These are phyloP conservation scores for Drosophila pallidifrons DNA, from an alignment of 1,140 invertebrate species.

Conservation along the genomic window DNA sequence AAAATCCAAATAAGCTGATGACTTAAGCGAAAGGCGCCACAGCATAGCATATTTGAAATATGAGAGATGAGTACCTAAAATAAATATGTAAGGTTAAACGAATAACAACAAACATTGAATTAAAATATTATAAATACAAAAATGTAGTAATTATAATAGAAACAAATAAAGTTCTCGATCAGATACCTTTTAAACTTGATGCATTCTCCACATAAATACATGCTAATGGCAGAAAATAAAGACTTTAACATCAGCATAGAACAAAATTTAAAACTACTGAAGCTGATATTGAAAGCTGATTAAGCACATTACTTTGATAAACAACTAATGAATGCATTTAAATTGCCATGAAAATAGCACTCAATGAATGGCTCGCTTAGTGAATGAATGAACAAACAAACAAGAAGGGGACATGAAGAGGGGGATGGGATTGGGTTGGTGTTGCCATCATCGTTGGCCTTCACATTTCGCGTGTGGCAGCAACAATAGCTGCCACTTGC, in stretches of 20 bases:
- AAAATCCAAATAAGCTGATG: too few species aligned
- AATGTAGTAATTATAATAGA: too few species aligned
- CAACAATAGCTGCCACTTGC: slow-evolving; percentile 54
- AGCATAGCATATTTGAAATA: too few species aligned
- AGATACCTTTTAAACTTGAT: neutral
- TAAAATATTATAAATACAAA: too few species aligned
- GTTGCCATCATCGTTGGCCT: slow-evolving; percentile 58
- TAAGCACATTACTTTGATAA: slow-evolving; percentile 46
- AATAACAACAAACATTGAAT: too few species aligned
- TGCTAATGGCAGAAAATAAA: neutral
- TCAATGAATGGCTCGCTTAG: slow-evolving; percentile 42
- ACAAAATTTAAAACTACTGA: slow-evolving; percentile 15
- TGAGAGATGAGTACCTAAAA: neutral
- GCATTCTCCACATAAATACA: too few species aligned
- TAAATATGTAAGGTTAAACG: neutral
- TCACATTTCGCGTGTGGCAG: slow-evolving; percentile 70
- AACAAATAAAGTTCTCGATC: too few species aligned
- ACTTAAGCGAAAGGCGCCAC: too few species aligned
- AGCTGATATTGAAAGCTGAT: slow-evolving; percentile 32
- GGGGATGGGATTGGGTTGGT: neutral
- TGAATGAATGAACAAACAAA: slow-evolving; percentile 31
- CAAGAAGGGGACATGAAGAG: neutral
- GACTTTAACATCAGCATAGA: slow-evolving; percentile 13
- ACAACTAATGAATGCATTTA: slow-evolving; percentile 43
- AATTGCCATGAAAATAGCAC: slow-evolving; percentile 43